Conservation (phyloP, 35 echinoderm and acorn worm genomes). For the Apostichopus japonicus region DNA sequence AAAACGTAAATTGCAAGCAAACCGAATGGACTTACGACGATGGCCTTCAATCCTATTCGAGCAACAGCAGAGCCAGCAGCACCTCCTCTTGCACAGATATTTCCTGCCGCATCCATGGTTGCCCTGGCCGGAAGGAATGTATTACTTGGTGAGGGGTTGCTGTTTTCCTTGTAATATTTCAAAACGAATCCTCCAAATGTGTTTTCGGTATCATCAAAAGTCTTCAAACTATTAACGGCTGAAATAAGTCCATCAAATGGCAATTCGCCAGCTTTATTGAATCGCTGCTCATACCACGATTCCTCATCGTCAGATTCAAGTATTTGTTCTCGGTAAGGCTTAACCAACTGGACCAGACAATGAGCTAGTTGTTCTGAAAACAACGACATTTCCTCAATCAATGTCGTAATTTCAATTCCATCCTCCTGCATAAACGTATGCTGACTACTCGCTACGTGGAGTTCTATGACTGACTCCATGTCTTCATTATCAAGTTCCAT, state of each 20-base stretch:
- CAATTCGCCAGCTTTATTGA: neutral
- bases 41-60: neutral
- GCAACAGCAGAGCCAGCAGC: neutral
- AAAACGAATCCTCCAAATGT: neutral
- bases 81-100: neutral
- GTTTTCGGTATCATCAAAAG: neutral
- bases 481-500: neutral
- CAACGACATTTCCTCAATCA: neutral
- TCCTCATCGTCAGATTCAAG: neutral
- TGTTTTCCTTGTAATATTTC: slow-evolving; percentile 5
- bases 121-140: neutral
- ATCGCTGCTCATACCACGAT: neutral
- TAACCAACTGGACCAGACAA: neutral
- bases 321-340: neutral
- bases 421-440: neutral
- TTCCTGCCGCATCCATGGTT: neutral
- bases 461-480: neutral
- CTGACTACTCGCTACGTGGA: neutral
- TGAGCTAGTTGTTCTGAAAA: neutral
- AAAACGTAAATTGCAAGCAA: neutral
- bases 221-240: neutral
- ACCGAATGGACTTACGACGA: neutral
- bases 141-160: neutral
- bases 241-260: slow-evolving; percentile 10
- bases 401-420: neutral